Evolutionary conservation across 2,888 invertebrate genomes (phyloP).

Genomic region (Hoplodrina ambigua): DNA sequence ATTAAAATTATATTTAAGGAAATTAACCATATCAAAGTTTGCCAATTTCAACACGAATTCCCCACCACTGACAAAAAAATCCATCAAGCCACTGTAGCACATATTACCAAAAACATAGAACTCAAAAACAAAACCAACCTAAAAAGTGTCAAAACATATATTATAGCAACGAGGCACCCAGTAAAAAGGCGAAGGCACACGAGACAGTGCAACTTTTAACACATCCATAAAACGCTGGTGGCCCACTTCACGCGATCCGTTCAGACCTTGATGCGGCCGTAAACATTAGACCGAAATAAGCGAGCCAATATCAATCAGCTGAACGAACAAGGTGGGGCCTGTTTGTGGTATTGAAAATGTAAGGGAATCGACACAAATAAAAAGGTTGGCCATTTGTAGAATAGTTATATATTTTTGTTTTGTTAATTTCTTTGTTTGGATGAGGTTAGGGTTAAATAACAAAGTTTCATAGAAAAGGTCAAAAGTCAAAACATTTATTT

Average conservation of each 20-base stretch:
- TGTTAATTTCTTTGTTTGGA: not conserved
- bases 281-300: conserved; percentile 69
- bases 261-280: conserved; percentile 65
- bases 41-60: no score
- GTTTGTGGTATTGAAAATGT: conserved; percentile 55
- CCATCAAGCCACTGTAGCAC: no score
- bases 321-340: conserved; percentile 57
- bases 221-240: conserved; percentile 60
- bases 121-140: no score
- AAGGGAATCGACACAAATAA: conserved; percentile 28
- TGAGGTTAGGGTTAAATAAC: no score
- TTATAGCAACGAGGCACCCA: conserved; percentile 4
- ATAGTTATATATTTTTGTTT: conserved; percentile 11
- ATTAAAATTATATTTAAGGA: no score
- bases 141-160: conserved; percentile 13
- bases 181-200: conserved; percentile 19
- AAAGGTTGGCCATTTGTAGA: not conserved
- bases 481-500: no score
- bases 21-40: no score
- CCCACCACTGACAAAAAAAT: no score
- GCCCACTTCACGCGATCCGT: conserved; percentile 66
- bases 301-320: conserved; percentile 69
- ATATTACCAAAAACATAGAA: no score
- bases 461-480: no score
- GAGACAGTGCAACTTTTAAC: conserved; percentile 62